Base-by-base conservation (phyloP, 2,797 vertebrate genomes). In the Urophycis tenuis region DNA sequence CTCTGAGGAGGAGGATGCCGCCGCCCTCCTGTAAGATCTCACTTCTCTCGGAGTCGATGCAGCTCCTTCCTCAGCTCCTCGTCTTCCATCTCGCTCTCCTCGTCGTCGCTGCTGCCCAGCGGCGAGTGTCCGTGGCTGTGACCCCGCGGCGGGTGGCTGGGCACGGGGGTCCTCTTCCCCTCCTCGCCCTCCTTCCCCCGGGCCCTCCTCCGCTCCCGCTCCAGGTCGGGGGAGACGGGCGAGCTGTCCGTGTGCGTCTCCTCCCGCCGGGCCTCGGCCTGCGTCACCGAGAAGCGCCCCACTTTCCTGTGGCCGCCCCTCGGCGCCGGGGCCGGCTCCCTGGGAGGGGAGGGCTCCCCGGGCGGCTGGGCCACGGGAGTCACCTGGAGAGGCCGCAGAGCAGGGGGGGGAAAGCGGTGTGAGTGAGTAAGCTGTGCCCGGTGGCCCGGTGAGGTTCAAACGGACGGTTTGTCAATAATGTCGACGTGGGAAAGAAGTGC, bases 1-100 rank as follows among this genome's bases (percentile, higher is more conserved):
- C 29, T 75, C 53, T 33, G 19, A 64, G 39, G 10, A 41, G 77
- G 53, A 77, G 11, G 77, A 73, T 49, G 10, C 35, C 19, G 73
- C 2, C 64, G 1, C 31, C 36, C 25, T 71, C 29, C 17, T 5
- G 67, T 36, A 6, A 11, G 11, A 67, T 81, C 94, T 93, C 89
- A 98, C 96, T 97, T 98, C 85, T 97, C 94, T 89, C 95, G 91
- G 74, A 98, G 93, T 83, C 85, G 94, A 78, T 96, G 95, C 67
- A 98, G 92, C 77, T 96, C 96, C 80, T 81, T 91, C 86, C 92
- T 95, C 76, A 98, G 90, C 76, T 95, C 95, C 79, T 96, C 95
- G 75, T 97, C 95, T 84, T 97, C 96, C 75, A 96, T 86, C 83
- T 96, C 96, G 2, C 95, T 95, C 78, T 95, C 95, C 75, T 95